A percentile compares a stretch with the other conserved stretches of the same genome.
Evolutionary conservation across 2,797 vertebrate genomes (phyloP).

Genomic region (Diplodus puntazzo): DNA sequence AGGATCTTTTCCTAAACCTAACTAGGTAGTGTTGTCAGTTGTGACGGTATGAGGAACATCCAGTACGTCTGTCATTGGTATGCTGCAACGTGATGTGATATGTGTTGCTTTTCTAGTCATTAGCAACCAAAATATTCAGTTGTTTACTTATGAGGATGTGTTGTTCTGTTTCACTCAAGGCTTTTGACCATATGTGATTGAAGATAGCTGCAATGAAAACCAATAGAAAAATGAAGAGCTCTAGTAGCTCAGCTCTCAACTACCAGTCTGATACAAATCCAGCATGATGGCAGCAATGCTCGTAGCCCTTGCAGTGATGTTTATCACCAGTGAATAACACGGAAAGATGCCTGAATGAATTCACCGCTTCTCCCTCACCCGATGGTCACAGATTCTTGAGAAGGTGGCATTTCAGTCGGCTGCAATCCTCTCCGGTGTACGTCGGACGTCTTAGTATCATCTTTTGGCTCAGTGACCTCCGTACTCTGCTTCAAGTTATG

Average conservation of each 20-base stretch:
- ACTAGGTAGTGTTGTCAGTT: too few relatives aligned
- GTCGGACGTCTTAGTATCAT: neutral
- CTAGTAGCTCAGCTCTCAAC: neutral
- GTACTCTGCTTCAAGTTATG: slow-evolving; percentile 8
- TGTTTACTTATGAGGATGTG: too few relatives aligned
- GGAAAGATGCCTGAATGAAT: slow-evolving; percentile 4
- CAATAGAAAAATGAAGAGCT: slow-evolving; percentile 22
- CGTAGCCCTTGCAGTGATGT: neutral
- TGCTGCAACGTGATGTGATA: too few relatives aligned
- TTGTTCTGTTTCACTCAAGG: slow-evolving; percentile 1
- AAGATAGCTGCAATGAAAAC: slow-evolving; percentile 19
- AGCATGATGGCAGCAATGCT: slow-evolving; percentile 2
- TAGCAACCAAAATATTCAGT: too few relatives aligned
- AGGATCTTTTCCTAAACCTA: too few relatives aligned
- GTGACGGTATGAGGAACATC: too few relatives aligned
- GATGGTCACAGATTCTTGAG: neutral
- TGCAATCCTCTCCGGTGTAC: neutral
- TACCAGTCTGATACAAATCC: slow-evolving; percentile 13
- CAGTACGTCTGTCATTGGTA: too few relatives aligned
- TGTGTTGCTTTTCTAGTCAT: too few relatives aligned
- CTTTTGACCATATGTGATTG: slow-evolving; percentile 10
- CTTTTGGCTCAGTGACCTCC: slow-evolving; percentile 1
- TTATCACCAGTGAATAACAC: neutral
- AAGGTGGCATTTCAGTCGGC: neutral
- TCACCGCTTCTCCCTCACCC: neutral